Percentiles rank a stretch among this genome's conserved stretches.
These are phyloP conservation scores for Euphonia xanthogaster DNA, from an alignment of 2,797 vertebrate species.

Conservation along the genomic window DNA sequence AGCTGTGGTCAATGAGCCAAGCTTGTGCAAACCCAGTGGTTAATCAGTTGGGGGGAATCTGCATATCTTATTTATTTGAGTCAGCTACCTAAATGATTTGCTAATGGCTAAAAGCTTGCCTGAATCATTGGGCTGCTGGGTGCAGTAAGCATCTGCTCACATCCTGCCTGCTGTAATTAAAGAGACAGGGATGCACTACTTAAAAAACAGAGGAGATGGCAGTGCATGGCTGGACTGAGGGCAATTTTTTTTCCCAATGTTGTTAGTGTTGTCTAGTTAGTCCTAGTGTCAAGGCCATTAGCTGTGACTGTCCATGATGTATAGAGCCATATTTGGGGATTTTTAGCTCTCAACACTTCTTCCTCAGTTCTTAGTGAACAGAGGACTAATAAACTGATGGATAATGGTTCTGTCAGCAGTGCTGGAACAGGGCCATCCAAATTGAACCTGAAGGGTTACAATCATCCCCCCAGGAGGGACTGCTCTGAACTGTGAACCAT, in stretches of 20 bases:
- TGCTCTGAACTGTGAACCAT: neutral
- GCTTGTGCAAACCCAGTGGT: neutral
- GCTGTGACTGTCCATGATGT: neutral
- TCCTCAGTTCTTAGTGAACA: neutral
- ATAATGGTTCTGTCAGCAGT: neutral
- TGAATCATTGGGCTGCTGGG: neutral
- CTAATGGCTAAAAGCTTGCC: conserved; percentile 12
- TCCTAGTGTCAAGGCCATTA: neutral
- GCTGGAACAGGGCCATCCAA: neutral
- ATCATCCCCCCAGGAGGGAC: neutral
- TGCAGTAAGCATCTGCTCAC: conserved; percentile 25
- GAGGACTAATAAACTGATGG: neutral
- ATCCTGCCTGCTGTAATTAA: conserved; percentile 20
- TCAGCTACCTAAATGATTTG: conserved; percentile 31
- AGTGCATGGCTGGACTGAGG: neutral
- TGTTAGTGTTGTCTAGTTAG: neutral
- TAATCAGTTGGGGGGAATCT: neutral
- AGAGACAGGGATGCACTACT: neutral
- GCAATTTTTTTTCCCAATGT: neutral
- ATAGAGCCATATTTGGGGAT: neutral
- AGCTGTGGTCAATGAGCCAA: conserved; percentile 38
- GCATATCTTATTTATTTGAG: conserved; percentile 30
- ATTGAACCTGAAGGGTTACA: neutral
- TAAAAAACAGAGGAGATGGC: neutral
- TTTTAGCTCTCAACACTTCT: neutral